phyloP scores from a whole-genome alignment of 2,888 invertebrate species.

The Ennomos erosarius region DNA sequence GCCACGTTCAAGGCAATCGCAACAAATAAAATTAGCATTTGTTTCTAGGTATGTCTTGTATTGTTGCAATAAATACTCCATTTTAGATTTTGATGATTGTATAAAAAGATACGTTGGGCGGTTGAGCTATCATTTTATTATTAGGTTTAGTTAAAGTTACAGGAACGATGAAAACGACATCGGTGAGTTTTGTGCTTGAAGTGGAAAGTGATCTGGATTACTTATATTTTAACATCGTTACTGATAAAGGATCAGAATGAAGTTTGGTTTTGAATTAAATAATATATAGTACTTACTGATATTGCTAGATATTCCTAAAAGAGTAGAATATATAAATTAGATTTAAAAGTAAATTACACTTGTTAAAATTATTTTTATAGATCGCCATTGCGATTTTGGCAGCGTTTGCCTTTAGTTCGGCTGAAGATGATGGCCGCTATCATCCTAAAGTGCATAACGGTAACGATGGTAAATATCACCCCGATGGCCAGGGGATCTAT shows the following conservation, averaged over 20 bases:
- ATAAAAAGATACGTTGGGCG: constrained; percentile 70
- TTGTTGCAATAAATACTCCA: constrained; percentile 76
- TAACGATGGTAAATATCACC: constrained; percentile 64
- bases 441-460: constrained; percentile 63
- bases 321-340: too few relatives aligned
- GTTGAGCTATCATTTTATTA: constrained; percentile 64
- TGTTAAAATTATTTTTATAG: constrained; percentile 40
- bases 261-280: not conserved
- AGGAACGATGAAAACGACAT: constrained; percentile 67
- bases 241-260: too few relatives aligned
- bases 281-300: not conserved
- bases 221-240: too few relatives aligned
- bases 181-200: constrained; percentile 60
- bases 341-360: too few relatives aligned
- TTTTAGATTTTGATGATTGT: constrained; percentile 69
- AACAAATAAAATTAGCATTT: constrained; percentile 79
- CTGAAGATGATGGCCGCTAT: constrained; percentile 78
- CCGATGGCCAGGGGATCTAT: constrained; percentile 47
- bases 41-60: constrained; percentile 51
- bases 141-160: constrained; percentile 51
- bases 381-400: constrained; percentile 52
- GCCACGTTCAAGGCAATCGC: constrained; percentile 65
- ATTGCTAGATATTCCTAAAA: too few relatives aligned
- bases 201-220: not conserved
- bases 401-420: constrained; percentile 52